Evolutionary conservation across 2,888 invertebrate species (phyloP), one percentile per base, ranked within the genome.

Genomic region (Dusona sp.): DNA sequence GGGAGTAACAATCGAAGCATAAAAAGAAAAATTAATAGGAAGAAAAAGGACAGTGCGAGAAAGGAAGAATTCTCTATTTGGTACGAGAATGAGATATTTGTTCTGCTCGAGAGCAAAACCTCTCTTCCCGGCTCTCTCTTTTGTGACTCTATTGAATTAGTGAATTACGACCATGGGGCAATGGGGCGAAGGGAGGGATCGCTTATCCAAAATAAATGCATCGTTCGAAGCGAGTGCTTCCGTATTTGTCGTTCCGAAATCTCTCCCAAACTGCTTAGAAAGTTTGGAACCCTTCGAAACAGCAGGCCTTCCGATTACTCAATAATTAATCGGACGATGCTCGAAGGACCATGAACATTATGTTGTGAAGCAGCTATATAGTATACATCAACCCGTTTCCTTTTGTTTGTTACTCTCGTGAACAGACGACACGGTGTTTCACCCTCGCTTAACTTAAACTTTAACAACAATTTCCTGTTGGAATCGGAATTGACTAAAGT

Each of bases 321-420:
- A 74, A 85, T 85, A 85, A 82, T 82, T 82, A 79, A 82, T 82
- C 74, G 61, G 70, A 51, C 68, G 29, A 61, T 42, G 11, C 81
- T 67, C 29, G 25, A 19, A 9, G 57, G 36, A 48, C 57, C 19
- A 13, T 11, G 70, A 36, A 64, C 57, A 74, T 81, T 81, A 81
- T 81, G 38, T 67, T 45, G 65, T n/a, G 11, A 9, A 45, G 25
- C 29, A 65, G 36, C 36, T 54, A 64, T n/a, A 29, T 54, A 48
- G 22, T 19, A 36, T 42, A 61, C 22, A 13, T 54, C 64, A 51
- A 33, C 64, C 64, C 38, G 45, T 61, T 48, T 38, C 16, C 48
- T 25, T 65, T 65, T 73, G 65, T 73, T 80, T 65, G 73, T 51
- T 80, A 73, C 65, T 65, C 67, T 45, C 74, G 82, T 79, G 74